Percentiles rank a stretch among this genome's conserved stretches.
Conservation (phyloP, 2,797 vertebrate species). For the Adelosebastes latens region DNA sequence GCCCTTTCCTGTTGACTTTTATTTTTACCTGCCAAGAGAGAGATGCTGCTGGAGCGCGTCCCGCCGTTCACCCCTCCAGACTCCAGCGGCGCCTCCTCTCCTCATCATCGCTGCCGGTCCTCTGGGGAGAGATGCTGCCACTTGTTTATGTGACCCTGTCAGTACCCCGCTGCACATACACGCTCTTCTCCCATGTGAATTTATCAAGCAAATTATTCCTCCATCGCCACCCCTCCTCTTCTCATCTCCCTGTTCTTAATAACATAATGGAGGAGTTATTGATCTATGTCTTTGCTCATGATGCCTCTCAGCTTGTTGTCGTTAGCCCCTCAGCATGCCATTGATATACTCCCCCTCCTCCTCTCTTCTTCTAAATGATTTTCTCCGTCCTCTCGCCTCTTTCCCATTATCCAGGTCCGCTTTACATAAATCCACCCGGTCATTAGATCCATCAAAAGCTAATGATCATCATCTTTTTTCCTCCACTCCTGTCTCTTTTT, state of each 20-base stretch:
- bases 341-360: constrained; percentile 69
- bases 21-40: constrained; percentile 82
- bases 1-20: constrained; percentile 82
- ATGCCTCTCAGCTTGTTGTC: constrained; percentile 76
- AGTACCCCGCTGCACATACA: constrained; percentile 65
- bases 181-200: constrained; percentile 58
- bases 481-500: constrained; percentile 49
- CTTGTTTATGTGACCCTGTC: constrained; percentile 88
- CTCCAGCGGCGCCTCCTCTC: constrained; percentile 53
- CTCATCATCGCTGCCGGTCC: constrained; percentile 75
- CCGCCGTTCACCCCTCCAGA: constrained; percentile 57
- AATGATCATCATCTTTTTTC: constrained; percentile 76
- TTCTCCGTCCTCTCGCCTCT: constrained; percentile 73
- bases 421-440: constrained; percentile 73
- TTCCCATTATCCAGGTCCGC: constrained; percentile 70
- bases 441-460: constrained; percentile 81
- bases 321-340: constrained; percentile 71
- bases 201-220: constrained; percentile 83
- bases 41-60: constrained; percentile 62
- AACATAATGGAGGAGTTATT: constrained; percentile 77
- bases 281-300: constrained; percentile 83
- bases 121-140: constrained; percentile 89
- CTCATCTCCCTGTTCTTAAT: constrained; percentile 58
- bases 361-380: constrained; percentile 74
- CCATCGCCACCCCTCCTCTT: constrained; percentile 66